phyloP scores from a whole-genome alignment of 2,888 invertebrate genomes.

The Molorchus minor region DNA sequence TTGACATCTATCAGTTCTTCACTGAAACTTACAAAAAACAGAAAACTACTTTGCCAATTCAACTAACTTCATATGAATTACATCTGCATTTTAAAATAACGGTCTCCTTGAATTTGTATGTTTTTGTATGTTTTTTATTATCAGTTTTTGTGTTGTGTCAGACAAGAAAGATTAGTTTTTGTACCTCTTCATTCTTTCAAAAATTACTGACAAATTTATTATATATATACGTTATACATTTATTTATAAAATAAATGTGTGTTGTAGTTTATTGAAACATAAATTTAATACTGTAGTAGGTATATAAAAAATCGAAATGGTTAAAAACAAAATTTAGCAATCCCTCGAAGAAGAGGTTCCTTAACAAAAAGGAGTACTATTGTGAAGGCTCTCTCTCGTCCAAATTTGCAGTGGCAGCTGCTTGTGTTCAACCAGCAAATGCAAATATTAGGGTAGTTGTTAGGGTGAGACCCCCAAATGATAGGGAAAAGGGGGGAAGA shows the following conservation, averaged over 20 bases:
- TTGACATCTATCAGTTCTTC: no score
- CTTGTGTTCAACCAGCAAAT: conserved; percentile 19
- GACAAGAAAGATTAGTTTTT: conserved; percentile 15
- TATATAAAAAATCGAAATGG: conserved; percentile 37
- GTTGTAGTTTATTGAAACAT: not conserved
- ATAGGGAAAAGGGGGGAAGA: conserved; percentile 67
- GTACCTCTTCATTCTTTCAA: conserved; percentile 16
- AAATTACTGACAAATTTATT: conserved; percentile 24
- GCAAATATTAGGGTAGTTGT: conserved; percentile 83
- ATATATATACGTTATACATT: conserved; percentile 18
- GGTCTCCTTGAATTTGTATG: conserved; percentile 13
- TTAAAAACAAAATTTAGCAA: conserved; percentile 36
- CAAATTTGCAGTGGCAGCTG: conserved; percentile 25
- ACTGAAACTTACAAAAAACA: no score
- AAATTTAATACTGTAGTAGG: not conserved
- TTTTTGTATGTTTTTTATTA: conserved; percentile 10
- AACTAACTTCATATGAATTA: not conserved
- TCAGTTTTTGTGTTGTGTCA: not conserved
- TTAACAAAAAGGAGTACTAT: conserved; percentile 30
- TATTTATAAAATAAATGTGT: not conserved
- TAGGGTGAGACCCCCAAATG: conserved; percentile 82
- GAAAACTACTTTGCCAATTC: no score
- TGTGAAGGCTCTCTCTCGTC: conserved; percentile 35
- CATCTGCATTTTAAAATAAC: conserved; percentile 15
- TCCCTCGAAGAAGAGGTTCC: conserved; percentile 36